A percentile compares a stretch with the other conserved stretches of the same genome.
These are phyloP conservation scores for Drosophila mulleri DNA, from an alignment of 2,888 invertebrate species.

Conservation along the genomic window DNA sequence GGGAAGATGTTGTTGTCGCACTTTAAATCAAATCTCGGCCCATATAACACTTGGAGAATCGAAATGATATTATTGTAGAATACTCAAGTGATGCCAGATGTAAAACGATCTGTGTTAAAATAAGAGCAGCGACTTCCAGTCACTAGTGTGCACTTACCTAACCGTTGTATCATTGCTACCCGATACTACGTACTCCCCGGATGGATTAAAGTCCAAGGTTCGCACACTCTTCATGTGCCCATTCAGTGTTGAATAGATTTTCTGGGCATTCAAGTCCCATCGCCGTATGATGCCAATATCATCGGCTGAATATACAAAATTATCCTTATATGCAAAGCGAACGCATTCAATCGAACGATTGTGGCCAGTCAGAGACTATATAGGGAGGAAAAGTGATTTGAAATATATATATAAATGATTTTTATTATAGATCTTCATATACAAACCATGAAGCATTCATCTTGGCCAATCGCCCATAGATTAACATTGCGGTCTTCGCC, in stretches of 20 bases:
- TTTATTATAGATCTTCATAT: background rate
- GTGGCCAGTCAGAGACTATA: conserved; percentile 95
- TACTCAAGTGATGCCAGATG: background rate
- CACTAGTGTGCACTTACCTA: conserved; percentile 73
- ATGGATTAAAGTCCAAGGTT: conserved; percentile 98
- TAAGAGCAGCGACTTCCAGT: no score
- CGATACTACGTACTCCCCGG: conserved; percentile 96
- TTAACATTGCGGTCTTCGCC: conserved; percentile 99
- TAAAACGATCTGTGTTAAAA: background rate
- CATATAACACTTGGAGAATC: background rate
- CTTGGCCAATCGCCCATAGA: conserved; percentile 97
- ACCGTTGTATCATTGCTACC: conserved; percentile 95
- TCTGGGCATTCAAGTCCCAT: conserved; percentile 95
- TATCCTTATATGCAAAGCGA: conserved; percentile 96
- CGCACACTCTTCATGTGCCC: conserved; percentile 92
- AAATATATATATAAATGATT: background rate
- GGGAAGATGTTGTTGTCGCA: conserved; percentile 1
- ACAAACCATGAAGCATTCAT: conserved; percentile 96
- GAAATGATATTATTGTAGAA: background rate
- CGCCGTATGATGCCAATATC: conserved; percentile 97
- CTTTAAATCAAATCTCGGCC: background rate
- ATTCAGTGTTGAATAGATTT: conserved; percentile 84
- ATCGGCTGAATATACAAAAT: conserved; percentile 97
- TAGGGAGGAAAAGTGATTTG: background rate
- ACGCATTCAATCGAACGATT: conserved; percentile 97